phyloP scores from a whole-genome alignment of 2,888 invertebrate species.

The Alentia gelatinosa region DNA sequence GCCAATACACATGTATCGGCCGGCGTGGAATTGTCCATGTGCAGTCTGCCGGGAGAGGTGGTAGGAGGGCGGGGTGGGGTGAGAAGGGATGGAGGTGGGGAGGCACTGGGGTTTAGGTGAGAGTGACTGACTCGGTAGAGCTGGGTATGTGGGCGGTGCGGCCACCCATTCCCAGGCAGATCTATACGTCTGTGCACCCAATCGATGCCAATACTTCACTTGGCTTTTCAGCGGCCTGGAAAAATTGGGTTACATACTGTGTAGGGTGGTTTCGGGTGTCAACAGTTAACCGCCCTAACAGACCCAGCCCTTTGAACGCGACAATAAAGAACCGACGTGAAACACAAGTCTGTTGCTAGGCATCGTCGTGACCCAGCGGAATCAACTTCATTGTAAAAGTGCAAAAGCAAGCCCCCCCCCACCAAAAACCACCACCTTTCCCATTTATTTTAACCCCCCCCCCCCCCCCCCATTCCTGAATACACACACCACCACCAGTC shows the following conservation, averaged over 20 bases:
- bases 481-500: not conserved
- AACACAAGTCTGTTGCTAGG: not conserved
- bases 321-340: not conserved
- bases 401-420: not conserved
- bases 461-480: not conserved
- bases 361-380: not conserved
- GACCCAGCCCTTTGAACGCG: not conserved
- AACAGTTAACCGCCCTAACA: not conserved
- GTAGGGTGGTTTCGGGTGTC: not conserved
- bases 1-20: not conserved
- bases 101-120: not conserved
- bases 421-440: not conserved
- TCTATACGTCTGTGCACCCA: not conserved
- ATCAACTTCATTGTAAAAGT: not conserved
- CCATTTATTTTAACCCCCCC: not conserved
- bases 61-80: not conserved
- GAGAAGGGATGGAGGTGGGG: not conserved
- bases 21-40: not conserved
- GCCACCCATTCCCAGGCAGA: not conserved
- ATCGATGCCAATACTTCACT: slow-evolving; percentile 6
- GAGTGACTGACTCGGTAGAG: no score
- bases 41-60: not conserved
- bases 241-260: slow-evolving; percentile 18
- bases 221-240: not conserved
- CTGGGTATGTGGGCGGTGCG: not conserved